These are phyloP conservation scores for Aplidium turbinatum DNA, from an alignment of 23 tunicate species.

Conservation along the genomic window DNA sequence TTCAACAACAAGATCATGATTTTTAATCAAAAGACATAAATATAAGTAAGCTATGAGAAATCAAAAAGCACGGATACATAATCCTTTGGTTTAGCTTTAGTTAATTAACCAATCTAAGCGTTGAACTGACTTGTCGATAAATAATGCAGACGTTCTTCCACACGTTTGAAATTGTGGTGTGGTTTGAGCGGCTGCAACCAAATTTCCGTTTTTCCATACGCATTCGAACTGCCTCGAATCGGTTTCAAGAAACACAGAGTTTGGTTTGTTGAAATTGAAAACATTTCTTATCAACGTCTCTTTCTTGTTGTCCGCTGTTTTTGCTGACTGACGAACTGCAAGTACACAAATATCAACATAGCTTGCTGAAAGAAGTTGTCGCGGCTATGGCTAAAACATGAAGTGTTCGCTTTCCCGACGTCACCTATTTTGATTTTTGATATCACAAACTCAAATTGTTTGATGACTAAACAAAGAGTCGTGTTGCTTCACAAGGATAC, in stretches of 20 bases:
- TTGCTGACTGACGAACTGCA: conserved; percentile 32
- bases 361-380: neutral
- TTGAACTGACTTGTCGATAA: conserved; percentile 19
- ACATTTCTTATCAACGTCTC: conserved; percentile 27
- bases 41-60: no score
- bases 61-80: no score
- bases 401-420: no score
- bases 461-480: no score
- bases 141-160: neutral
- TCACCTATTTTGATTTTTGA: no score
- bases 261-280: conserved; percentile 18
- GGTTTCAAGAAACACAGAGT: conserved; percentile 24
- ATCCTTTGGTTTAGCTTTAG: no score
- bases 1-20: no score
- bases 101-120: no score
- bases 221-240: conserved; percentile 18
- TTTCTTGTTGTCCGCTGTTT: neutral
- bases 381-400: no score
- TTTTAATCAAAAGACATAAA: no score
- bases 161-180: neutral
- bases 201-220: conserved; percentile 24
- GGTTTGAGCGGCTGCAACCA: neutral
- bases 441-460: no score
- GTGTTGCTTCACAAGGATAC: no score
- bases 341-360: neutral